Evolutionary conservation across 2,888 invertebrate genomes (phyloP).

Genomic region (Volucella bombylans): DNA sequence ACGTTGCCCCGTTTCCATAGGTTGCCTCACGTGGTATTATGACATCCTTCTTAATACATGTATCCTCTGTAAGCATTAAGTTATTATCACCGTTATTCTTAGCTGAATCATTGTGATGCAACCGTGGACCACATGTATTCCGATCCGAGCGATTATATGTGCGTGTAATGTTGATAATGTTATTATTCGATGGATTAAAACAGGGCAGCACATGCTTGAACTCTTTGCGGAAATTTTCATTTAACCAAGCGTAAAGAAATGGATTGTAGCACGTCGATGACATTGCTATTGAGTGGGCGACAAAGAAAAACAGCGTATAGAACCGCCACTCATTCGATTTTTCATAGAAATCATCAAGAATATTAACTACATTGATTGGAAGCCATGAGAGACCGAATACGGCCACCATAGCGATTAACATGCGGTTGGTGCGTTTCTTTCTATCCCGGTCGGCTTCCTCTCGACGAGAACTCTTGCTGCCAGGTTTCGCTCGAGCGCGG

Average conservation of each 20-base stretch:
- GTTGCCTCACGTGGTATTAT: slow-evolving; percentile 81
- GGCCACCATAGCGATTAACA: slow-evolving; percentile 98
- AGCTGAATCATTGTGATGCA: slow-evolving; percentile 79
- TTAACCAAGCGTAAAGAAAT: slow-evolving; percentile 98
- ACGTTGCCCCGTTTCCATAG: slow-evolving; percentile 79
- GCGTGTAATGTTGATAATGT: slow-evolving; percentile 79
- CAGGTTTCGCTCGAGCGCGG: slow-evolving; percentile 92
- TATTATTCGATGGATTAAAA: slow-evolving; percentile 84
- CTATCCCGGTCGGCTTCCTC: slow-evolving; percentile 95
- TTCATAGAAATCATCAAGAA: slow-evolving; percentile 91
- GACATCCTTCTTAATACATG: slow-evolving; percentile 78
- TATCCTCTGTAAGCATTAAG: slow-evolving; percentile 78
- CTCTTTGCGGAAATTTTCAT: slow-evolving; percentile 95
- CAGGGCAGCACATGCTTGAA: slow-evolving; percentile 90
- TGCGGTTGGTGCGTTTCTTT: slow-evolving; percentile 95
- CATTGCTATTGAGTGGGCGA: slow-evolving; percentile 96
- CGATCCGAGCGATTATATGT: slow-evolving; percentile 81
- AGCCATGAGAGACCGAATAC: slow-evolving; percentile 98
- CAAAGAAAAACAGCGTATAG: slow-evolving; percentile 94
- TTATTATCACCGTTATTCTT: slow-evolving; percentile 79
- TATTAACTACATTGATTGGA: slow-evolving; percentile 94
- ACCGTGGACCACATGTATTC: slow-evolving; percentile 80
- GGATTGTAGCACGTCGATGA: slow-evolving; percentile 98
- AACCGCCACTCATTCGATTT: slow-evolving; percentile 90
- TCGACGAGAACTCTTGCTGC: slow-evolving; percentile 91